phyloP scores from a whole-genome alignment of 2,113 vertebrate genomes.

The Pelmatolapia mariae region DNA sequence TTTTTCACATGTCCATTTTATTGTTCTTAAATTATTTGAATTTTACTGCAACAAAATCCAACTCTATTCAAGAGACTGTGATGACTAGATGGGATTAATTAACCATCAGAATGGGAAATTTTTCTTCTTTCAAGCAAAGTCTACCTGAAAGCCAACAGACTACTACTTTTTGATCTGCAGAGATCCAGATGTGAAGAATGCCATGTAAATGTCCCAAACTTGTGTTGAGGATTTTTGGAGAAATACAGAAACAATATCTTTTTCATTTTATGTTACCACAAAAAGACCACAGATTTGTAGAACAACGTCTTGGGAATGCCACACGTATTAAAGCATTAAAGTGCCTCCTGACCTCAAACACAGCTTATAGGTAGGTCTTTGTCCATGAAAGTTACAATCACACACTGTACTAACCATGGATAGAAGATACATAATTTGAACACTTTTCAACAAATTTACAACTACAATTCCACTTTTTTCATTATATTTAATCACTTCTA shows the following conservation, averaged over 20 bases:
- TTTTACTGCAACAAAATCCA: neutral
- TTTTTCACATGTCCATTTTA: neutral
- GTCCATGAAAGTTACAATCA: neutral
- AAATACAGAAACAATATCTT: neutral
- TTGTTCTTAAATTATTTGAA: neutral
- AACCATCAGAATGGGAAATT: neutral
- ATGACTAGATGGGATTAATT: neutral
- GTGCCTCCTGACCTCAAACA: neutral
- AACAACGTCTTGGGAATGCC: neutral
- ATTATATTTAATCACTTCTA: neutral
- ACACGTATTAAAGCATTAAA: neutral
- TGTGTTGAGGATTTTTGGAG: neutral
- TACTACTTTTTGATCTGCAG: neutral
- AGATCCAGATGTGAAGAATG: neutral
- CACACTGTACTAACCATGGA: fast-evolving
- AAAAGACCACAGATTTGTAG: neutral
- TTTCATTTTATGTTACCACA: neutral
- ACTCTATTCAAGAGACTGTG: neutral
- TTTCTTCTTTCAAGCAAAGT: neutral
- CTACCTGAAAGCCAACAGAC: neutral
- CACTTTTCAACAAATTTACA: neutral
- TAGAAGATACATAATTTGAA: neutral
- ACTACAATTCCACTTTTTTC: neutral
- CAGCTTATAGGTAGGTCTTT: neutral
- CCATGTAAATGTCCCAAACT: neutral